A percentile compares a stretch with the other conserved stretches of the same genome.
These are phyloP conservation scores for Drosophila monieri DNA, from an alignment of 2,888 invertebrate genomes.

Conservation along the genomic window DNA sequence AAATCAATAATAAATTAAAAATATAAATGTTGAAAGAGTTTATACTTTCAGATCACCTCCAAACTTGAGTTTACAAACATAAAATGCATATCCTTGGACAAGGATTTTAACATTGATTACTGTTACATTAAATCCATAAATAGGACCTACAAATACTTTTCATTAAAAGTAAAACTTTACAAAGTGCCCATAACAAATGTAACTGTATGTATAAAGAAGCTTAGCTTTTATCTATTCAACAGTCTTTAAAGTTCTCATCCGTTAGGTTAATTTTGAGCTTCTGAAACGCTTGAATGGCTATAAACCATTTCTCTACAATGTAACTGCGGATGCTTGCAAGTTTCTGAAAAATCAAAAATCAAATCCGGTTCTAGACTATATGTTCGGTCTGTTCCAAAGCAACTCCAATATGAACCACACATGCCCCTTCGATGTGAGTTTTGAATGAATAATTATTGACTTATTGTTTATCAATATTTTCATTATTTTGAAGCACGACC, in stretches of 20 bases:
- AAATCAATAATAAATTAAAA: background rate
- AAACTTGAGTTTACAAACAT: slow-evolving; percentile 6
- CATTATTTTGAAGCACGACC: background rate
- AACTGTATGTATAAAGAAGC: background rate
- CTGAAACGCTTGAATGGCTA: background rate
- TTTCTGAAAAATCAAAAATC: background rate
- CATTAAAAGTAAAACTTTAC: slow-evolving; percentile 2
- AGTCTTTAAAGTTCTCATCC: background rate
- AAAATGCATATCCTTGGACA: background rate
- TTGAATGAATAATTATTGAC: background rate
- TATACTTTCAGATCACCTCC: background rate
- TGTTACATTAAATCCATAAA: slow-evolving; percentile 8
- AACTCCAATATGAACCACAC: slow-evolving; percentile 7
- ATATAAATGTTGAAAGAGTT: background rate
- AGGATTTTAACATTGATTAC: slow-evolving; percentile 1
- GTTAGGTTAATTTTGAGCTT: background rate
- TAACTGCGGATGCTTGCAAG: background rate
- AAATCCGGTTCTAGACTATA: background rate
- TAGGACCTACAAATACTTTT: slow-evolving; percentile 4
- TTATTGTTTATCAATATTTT: background rate
- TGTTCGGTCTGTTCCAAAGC: background rate
- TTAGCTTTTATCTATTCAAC: background rate
- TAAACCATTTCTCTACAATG: slow-evolving; percentile 5
- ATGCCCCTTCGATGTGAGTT: slow-evolving; percentile 1
- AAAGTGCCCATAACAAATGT: slow-evolving; percentile 15